These are phyloP conservation scores for Octopus bimaculoides DNA, from an alignment of 1,140 invertebrate genomes.

Conservation along the genomic window DNA sequence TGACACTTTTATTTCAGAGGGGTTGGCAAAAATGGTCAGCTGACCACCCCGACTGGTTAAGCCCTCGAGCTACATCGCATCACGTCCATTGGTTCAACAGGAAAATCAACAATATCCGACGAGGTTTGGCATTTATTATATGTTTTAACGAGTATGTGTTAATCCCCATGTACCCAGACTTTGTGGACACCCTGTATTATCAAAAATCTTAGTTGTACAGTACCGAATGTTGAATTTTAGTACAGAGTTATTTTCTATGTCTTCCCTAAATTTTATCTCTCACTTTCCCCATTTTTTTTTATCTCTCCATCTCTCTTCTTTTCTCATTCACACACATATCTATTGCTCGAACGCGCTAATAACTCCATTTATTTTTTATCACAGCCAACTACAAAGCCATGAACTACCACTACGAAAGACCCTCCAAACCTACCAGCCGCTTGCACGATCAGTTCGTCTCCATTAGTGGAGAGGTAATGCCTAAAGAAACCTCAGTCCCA, in stretches of 20 bases:
- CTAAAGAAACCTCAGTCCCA: constrained; percentile 37
- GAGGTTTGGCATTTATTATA: constrained; percentile 29
- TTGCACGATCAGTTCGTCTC: constrained; percentile 41
- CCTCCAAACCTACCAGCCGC: constrained; percentile 47
- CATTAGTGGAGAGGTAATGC: constrained; percentile 41
- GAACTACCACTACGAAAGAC: constrained; percentile 47
- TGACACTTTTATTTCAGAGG: constrained; percentile 25
- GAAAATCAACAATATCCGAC: constrained; percentile 35
- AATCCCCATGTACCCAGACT: background rate
- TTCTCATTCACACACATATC: background rate
- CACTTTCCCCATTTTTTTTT: background rate
- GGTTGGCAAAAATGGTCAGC: constrained; percentile 50
- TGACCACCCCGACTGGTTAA: constrained; percentile 51
- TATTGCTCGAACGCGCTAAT: background rate
- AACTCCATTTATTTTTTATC: constrained; percentile 13
- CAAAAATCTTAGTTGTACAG: background rate
- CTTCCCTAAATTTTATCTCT: background rate
- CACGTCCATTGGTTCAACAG: constrained; percentile 50
- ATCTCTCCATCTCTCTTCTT: background rate
- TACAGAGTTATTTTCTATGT: background rate
- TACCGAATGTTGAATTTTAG: too few relatives aligned
- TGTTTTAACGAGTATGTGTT: background rate
- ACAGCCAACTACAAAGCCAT: constrained; percentile 50
- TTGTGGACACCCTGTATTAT: background rate
- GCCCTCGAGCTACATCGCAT: constrained; percentile 36